These are phyloP conservation scores for Sinocyclocheilus grahami DNA, from an alignment of 2,113 vertebrate species.

Conservation along the genomic window DNA sequence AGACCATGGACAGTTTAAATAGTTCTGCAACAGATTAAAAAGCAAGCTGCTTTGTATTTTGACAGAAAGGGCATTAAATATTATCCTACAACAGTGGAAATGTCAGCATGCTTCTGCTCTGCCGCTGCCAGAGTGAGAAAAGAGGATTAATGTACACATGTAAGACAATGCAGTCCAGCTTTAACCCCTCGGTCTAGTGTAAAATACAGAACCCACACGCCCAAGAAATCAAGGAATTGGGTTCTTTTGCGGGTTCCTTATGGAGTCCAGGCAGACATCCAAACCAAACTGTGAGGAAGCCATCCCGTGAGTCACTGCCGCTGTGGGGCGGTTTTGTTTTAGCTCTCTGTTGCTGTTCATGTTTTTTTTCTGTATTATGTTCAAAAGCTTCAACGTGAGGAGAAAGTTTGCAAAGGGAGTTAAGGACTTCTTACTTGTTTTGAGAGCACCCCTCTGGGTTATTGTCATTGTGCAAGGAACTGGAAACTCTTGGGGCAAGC, in stretches of 20 bases:
- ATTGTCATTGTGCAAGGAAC: slow-evolving; percentile 16
- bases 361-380: slow-evolving; percentile 9
- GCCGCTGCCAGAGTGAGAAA: slow-evolving; percentile 41
- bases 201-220: neutral
- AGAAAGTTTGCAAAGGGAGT: slow-evolving; percentile 23
- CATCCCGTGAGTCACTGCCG: neutral
- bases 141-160: slow-evolving; percentile 56
- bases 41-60: slow-evolving; percentile 48
- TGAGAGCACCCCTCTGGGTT: slow-evolving; percentile 36
- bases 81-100: slow-evolving; percentile 36
- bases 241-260: neutral
- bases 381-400: neutral
- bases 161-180: slow-evolving; percentile 35
- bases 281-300: slow-evolving; percentile 26
- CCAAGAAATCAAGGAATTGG: neutral
- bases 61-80: slow-evolving; percentile 35
- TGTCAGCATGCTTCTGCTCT: slow-evolving; percentile 43
- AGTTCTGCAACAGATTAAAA: slow-evolving; percentile 49
- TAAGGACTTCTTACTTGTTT: slow-evolving; percentile 12
- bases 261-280: slow-evolving; percentile 45
- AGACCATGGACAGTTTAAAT: slow-evolving; percentile 35
- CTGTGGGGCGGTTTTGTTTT: slow-evolving; percentile 22
- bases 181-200: slow-evolving; percentile 6
- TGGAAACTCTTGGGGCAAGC: slow-evolving; percentile 48
- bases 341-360: slow-evolving; percentile 3